These are phyloP conservation scores for Azorinus chamasolen DNA, from an alignment of 2,888 invertebrate genomes.

Conservation along the genomic window DNA sequence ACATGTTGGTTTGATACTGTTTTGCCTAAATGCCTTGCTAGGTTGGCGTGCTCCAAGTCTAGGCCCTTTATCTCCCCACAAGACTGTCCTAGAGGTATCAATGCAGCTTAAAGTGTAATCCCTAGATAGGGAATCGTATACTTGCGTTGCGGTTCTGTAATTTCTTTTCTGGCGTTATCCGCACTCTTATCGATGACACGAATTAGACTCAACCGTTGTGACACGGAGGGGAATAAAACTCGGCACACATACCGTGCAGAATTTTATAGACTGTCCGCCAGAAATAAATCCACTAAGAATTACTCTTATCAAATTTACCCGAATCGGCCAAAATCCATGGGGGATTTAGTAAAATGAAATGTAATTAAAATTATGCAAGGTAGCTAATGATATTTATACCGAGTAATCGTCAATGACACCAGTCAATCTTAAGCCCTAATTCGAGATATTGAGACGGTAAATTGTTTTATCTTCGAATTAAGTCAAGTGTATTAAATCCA, in stretches of 20 bases:
- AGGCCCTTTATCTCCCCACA: no score
- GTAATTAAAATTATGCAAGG: slow-evolving; percentile 27
- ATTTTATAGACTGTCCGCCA: slow-evolving; percentile 16
- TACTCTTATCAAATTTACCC: slow-evolving; percentile 16
- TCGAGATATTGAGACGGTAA: no score
- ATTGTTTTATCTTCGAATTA: no score
- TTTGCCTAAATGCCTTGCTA: no score
- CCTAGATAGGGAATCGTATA: slow-evolving; percentile 30
- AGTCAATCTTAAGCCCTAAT: no score
- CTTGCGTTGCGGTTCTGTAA: background rate
- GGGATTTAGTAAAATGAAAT: slow-evolving; percentile 52
- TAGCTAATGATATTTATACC: no score
- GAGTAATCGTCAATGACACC: no score
- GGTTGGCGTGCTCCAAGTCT: no score
- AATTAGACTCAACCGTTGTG: slow-evolving; percentile 50
- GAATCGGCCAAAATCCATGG: slow-evolving; percentile 5
- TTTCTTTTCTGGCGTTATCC: slow-evolving; percentile 12
- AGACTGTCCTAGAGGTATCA: slow-evolving; percentile 39
- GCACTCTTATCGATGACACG: slow-evolving; percentile 59
- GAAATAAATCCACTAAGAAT: slow-evolving; percentile 24
- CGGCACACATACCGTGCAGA: slow-evolving; percentile 11
- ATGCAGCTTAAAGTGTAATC: slow-evolving; percentile 56
- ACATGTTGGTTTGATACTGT: no score
- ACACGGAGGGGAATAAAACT: slow-evolving; percentile 48
- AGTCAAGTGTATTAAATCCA: no score